Conservation (phyloP, 2,113 vertebrate species). For the Tretioscincus oriximinensis region DNA sequence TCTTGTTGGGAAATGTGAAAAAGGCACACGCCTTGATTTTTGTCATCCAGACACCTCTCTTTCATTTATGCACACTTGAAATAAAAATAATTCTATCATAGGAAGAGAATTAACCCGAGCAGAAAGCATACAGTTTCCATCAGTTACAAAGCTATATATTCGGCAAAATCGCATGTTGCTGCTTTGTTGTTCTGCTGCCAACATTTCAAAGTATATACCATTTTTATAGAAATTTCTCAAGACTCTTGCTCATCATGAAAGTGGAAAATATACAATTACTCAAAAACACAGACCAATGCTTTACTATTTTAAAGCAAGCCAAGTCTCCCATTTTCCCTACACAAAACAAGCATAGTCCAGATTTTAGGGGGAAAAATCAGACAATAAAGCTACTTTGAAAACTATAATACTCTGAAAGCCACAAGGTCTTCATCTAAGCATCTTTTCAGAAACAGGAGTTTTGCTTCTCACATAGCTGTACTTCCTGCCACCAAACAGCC, state of each 20-base stretch:
- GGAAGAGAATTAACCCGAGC: background rate
- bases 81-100: background rate
- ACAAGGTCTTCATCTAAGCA: background rate
- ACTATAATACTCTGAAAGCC: background rate
- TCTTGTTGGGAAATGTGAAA: too few relatives aligned
- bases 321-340: background rate
- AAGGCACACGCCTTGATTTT: background rate
- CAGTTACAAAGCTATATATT: background rate
- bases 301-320: slow-evolving; percentile 2
- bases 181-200: background rate
- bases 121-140: background rate
- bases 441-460: slow-evolving; percentile 1
- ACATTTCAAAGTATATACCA: background rate
- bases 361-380: background rate
- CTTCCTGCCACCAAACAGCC: background rate
- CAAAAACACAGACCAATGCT: background rate
- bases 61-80: background rate
- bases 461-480: slow-evolving; percentile 17
- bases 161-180: background rate
- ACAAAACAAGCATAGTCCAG: background rate
- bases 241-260: background rate
- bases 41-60: too few relatives aligned
- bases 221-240: background rate
- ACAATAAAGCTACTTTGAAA: background rate
- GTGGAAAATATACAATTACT: background rate